Conservation (phyloP, 2,888 invertebrate species). For the Cataglyphis altisquamis region DNA sequence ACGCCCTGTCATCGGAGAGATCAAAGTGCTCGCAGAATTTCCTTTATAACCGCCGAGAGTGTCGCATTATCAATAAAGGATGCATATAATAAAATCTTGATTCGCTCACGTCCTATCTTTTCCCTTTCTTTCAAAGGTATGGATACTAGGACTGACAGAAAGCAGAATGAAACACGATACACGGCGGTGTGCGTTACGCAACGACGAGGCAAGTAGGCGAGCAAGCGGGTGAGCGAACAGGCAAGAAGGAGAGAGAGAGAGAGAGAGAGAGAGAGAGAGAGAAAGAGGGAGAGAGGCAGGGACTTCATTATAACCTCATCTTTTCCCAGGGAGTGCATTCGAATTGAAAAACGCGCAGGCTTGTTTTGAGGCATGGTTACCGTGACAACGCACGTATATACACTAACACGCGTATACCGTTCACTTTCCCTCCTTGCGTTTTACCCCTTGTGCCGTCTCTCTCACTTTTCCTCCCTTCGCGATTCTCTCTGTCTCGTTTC, state of each 20-base stretch:
- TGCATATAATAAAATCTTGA: slow-evolving; percentile 5
- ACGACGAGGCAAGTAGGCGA: slow-evolving; percentile 47
- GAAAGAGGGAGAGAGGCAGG: slow-evolving; percentile 53
- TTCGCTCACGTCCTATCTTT: neutral
- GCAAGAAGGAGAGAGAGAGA: neutral
- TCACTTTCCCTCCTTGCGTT: slow-evolving; percentile 27
- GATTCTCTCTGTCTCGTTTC: slow-evolving; percentile 41
- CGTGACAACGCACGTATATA: slow-evolving; percentile 75
- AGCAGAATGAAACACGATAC: slow-evolving; percentile 20
- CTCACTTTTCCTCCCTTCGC: slow-evolving; percentile 50
- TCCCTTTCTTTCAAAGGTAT: neutral
- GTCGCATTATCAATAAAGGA: slow-evolving; percentile 21
- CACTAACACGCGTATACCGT: slow-evolving; percentile 37
- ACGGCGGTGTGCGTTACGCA: slow-evolving; percentile 69
- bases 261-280: slow-evolving; percentile 4
- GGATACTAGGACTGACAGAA: neutral
- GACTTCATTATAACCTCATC: slow-evolving; percentile 79
- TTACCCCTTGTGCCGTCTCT: slow-evolving; percentile 38
- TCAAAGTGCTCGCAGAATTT: slow-evolving; percentile 12
- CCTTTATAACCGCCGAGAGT: neutral
- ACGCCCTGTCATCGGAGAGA: neutral
- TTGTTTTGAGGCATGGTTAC: slow-evolving; percentile 79
- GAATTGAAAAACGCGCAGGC: slow-evolving; percentile 79
- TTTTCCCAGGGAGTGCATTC: slow-evolving; percentile 76
- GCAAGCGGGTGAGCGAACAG: slow-evolving; percentile 27